Percentiles rank a stretch among this genome's conserved stretches.
These are phyloP conservation scores for Cheilosia grossa DNA, from an alignment of 2,888 invertebrate species.

Conservation along the genomic window DNA sequence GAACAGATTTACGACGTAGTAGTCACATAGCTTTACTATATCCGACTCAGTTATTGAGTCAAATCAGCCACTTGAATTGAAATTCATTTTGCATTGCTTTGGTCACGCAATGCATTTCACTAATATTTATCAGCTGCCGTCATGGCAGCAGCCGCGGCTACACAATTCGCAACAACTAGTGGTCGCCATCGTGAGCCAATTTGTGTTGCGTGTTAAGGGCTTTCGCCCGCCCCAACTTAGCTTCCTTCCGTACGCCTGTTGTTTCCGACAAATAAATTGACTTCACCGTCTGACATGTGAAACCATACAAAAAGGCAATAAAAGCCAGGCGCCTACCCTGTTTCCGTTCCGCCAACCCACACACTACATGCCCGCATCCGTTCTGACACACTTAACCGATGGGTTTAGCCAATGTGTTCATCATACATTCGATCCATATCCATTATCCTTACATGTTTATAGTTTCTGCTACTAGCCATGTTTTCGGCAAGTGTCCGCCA, in stretches of 20 bases:
- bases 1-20: constrained; percentile 1
- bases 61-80: constrained; percentile 55
- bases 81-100: constrained; percentile 61
- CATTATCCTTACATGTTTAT: constrained; percentile 56
- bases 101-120: constrained; percentile 65
- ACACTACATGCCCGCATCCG: background rate
- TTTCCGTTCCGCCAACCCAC: constrained; percentile 13
- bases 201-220: constrained; percentile 58
- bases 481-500: constrained; percentile 53
- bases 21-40: constrained; percentile 42
- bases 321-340: constrained; percentile 16
- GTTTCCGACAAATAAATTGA: constrained; percentile 60
- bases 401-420: constrained; percentile 39
- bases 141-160: constrained; percentile 8
- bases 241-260: constrained; percentile 26
- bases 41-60: constrained; percentile 39
- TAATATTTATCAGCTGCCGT: constrained; percentile 50
- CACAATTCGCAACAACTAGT: constrained; percentile 54
- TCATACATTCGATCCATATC: constrained; percentile 51
- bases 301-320: constrained; percentile 45
- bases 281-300: constrained; percentile 29
- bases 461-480: constrained; percentile 48
- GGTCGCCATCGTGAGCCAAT: constrained; percentile 8
- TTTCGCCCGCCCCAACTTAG: constrained; percentile 8
- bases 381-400: constrained; percentile 39